Evolutionary conservation across 2,113 vertebrate species (phyloP).

Genomic region (Anolis carolinensis): DNA sequence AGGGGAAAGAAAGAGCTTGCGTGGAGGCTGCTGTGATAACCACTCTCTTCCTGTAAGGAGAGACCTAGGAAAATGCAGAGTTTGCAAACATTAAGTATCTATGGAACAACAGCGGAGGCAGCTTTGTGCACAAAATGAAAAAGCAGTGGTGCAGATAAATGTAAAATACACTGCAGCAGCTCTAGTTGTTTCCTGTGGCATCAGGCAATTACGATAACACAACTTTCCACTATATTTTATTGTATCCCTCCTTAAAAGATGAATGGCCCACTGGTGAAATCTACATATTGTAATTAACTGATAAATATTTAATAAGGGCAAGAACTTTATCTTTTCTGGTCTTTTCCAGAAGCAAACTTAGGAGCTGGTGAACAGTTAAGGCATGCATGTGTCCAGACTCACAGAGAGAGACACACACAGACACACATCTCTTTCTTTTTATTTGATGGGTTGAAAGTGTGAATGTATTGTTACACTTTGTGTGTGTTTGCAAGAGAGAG

Average conservation of each 20-base stretch:
- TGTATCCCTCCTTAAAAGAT: conserved; percentile 61
- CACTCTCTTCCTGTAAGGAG: conserved; percentile 15
- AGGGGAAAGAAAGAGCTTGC: neutral
- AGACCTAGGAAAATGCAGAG: conserved; percentile 15
- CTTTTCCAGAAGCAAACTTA: conserved; percentile 59
- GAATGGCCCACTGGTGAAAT: conserved; percentile 58
- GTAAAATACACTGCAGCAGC: conserved; percentile 56
- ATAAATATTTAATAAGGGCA: conserved; percentile 59
- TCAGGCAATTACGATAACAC: conserved; percentile 62
- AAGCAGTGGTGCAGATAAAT: conserved; percentile 38
- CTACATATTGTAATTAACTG: conserved; percentile 59
- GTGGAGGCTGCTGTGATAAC: conserved; percentile 12
- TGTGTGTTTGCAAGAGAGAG: neutral
- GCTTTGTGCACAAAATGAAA: conserved; percentile 44
- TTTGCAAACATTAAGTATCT: conserved; percentile 24
- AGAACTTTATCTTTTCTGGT: conserved; percentile 52
- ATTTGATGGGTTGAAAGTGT: neutral
- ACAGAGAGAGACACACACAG: no score
- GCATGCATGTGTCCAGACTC: neutral
- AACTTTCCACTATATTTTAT: conserved; percentile 54
- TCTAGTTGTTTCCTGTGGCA: conserved; percentile 66
- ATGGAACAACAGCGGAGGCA: conserved; percentile 22
- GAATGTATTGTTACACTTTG: neutral
- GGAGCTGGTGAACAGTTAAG: conserved; percentile 28
- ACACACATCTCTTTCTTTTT: neutral